A percentile compares a stretch with the other conserved stretches of the same genome.
These are phyloP conservation scores for Pelvicachromis taeniatus DNA, from an alignment of 2,113 vertebrate genomes.

Conservation along the genomic window DNA sequence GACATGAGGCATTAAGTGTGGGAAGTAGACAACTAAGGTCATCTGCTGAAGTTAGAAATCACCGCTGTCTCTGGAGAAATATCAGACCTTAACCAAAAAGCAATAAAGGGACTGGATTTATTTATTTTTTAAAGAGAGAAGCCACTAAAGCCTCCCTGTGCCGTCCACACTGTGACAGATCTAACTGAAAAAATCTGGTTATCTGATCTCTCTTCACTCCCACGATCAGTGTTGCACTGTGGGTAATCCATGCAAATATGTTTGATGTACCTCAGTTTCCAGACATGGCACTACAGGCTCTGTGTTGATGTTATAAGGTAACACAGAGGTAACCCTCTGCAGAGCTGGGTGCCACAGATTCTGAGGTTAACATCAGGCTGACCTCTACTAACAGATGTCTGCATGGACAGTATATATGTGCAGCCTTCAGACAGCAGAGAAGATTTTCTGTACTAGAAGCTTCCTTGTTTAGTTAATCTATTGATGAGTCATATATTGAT, in stretches of 20 bases:
- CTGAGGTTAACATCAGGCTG: not conserved
- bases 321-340: not conserved
- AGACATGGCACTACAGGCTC: not conserved
- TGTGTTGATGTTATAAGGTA: not conserved
- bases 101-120: not conserved
- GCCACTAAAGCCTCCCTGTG: not conserved
- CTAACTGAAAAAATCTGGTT: conserved; percentile 30
- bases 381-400: not conserved
- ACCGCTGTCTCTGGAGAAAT: not conserved
- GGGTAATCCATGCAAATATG: conserved; percentile 41
- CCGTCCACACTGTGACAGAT: not conserved
- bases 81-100: not conserved
- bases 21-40: not conserved
- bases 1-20: not conserved
- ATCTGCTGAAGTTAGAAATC: not conserved
- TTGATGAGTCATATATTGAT: not conserved
- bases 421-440: not conserved
- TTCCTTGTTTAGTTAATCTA: not conserved
- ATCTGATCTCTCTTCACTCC: conserved; percentile 1
- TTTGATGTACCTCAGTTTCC: conserved; percentile 31
- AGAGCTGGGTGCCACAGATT: not conserved
- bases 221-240: conserved; percentile 5
- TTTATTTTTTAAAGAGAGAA: not conserved
- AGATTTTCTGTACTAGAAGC: not conserved
- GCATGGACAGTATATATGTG: not conserved